Base-by-base conservation (phyloP, 2,888 invertebrate genomes). In the Nemurella pictetii region DNA sequence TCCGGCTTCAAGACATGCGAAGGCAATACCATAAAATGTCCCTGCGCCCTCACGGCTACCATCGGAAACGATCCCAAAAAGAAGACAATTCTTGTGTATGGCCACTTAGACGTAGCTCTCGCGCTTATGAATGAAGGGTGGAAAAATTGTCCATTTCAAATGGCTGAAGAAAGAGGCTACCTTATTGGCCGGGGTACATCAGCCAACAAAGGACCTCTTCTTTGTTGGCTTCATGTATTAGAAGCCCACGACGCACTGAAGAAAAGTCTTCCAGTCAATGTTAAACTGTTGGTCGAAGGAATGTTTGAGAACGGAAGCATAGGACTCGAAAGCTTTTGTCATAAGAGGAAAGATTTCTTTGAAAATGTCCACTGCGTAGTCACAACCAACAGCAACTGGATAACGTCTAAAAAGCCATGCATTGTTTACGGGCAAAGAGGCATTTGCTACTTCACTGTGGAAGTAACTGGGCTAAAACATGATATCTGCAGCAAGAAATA, bases 381-480 rank as follows among this genome's bases (percentile, higher is more conserved):
- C 2, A 27, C 55, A 2, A 28, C 72, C 2, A 82, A 82, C 28
- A 78, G 78, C 30, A 78, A 78, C 78, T 82, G 82, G 82, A 27
- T 82, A 5, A 26, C 26, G 26, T 27, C 55, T 5, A 82, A 82
- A 29, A 82, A 82, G 72, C 82, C 82, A 0, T 82, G 82, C 27
- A 72, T 82, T 28, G 72, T 82, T 29, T 82, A 82, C 29, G 82
- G 82, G 12, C 82, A 82, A 25, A 3, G 82, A 12, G 82, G 82
- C 20, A 28, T 82, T 12, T 82, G 82, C 30, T 55, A 72, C 25
- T 82, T 82, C 28, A 28, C 29, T 12, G 0, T 82, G 20, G 55
- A 28, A 27, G 72, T 82, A 20, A 12, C 26, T 9, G 82, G 82
- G 3, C 27, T 82, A 55, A 27, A 25, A 7, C 29, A 28, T 15